Evolutionary conservation across 2,888 invertebrate genomes (phyloP).

Genomic region (Dynastes maya): DNA sequence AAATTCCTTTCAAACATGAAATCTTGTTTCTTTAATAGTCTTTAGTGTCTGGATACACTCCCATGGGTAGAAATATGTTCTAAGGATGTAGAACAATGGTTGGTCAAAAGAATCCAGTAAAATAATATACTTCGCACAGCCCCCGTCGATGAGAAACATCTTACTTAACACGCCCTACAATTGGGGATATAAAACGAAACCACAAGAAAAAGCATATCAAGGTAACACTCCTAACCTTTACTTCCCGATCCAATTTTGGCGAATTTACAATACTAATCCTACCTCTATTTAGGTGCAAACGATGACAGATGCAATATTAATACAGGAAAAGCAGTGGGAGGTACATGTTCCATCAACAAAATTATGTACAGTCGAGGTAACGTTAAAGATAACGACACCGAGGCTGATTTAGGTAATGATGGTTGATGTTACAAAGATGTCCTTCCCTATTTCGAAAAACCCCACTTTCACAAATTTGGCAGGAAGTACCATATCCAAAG

Average conservation of each 20-base stretch:
- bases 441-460: constrained; percentile 83
- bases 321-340: constrained; percentile 85
- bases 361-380: constrained; percentile 87
- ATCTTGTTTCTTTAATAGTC: too few relatives aligned
- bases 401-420: constrained; percentile 81
- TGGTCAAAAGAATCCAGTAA: too few relatives aligned
- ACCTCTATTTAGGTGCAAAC: constrained; percentile 58
- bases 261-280: not conserved
- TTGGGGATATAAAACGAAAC: constrained; percentile 75
- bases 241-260: too few relatives aligned
- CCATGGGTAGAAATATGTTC: too few relatives aligned
- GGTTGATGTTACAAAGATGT: constrained; percentile 85
- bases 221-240: constrained; percentile 61
- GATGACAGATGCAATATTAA: constrained; percentile 61
- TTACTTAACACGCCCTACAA: constrained; percentile 73
- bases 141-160: constrained; percentile 60
- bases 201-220: constrained; percentile 72
- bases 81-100: too few relatives aligned
- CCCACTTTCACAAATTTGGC: constrained; percentile 75
- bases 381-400: constrained; percentile 82
- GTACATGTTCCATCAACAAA: constrained; percentile 85
- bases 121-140: constrained; percentile 63
- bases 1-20: too few relatives aligned
- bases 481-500: constrained; percentile 73
- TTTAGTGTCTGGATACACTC: too few relatives aligned